phyloP scores from a whole-genome alignment of 2,113 vertebrate genomes.

The Chunga burmeisteri region DNA sequence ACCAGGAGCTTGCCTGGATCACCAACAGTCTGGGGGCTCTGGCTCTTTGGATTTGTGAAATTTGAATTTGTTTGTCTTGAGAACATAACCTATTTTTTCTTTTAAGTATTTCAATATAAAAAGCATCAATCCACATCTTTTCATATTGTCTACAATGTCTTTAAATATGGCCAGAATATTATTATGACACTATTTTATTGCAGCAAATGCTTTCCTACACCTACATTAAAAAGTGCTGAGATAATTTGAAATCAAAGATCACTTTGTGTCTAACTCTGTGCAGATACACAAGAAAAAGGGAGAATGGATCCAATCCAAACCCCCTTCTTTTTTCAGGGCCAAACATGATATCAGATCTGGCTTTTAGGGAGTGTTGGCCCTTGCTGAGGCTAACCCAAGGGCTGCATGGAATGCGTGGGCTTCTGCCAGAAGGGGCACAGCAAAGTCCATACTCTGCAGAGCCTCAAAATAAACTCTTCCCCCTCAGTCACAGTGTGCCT shows the following conservation, averaged over 20 bases:
- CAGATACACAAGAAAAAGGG: neutral
- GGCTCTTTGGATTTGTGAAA: neutral
- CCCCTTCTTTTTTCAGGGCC: neutral
- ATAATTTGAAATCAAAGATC: neutral
- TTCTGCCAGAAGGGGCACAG: neutral
- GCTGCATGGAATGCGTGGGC: fast-evolving
- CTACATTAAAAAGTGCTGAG: neutral
- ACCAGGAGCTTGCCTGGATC: neutral
- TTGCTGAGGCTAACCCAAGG: neutral
- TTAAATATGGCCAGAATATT: neutral
- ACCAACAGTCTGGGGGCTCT: neutral
- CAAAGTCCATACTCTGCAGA: neutral
- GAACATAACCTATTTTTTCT: neutral
- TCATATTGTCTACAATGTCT: neutral
- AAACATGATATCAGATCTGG: neutral
- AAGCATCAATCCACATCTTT: neutral
- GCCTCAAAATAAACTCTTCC: neutral
- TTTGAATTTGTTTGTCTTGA: neutral
- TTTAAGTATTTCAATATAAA: neutral
- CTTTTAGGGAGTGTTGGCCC: fast-evolving
- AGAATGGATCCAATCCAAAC: neutral
- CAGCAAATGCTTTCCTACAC: neutral
- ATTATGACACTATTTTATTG: neutral
- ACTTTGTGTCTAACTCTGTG: neutral
- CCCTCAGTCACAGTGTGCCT: neutral